Evolutionary conservation across 2,113 vertebrate species (phyloP).

Genomic region (Stictonetta naevosa): DNA sequence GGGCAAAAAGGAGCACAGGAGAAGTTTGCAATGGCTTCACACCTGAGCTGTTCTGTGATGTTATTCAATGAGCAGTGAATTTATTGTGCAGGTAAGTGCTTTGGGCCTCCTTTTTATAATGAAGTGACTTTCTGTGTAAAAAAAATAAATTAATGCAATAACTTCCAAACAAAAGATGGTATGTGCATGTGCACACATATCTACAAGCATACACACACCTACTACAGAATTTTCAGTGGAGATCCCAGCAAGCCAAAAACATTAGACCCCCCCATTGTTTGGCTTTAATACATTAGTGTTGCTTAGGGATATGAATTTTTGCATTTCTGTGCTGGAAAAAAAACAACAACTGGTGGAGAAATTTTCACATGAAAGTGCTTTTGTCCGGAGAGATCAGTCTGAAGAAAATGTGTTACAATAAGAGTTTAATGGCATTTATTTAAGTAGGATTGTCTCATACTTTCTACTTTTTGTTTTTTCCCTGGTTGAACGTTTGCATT

Average conservation of each 20-base stretch:
- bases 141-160: not conserved
- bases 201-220: not conserved
- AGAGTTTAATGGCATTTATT: conserved; percentile 14
- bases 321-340: not conserved
- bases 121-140: not conserved
- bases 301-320: conserved; percentile 18
- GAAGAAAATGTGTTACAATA: not conserved
- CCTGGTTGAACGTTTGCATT: not conserved
- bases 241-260: not conserved
- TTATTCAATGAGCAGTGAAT: not conserved
- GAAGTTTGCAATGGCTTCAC: conserved; percentile 9
- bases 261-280: not conserved
- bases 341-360: not conserved
- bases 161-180: not conserved
- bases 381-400: conserved; percentile 8
- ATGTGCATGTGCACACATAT: accelerated
- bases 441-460: not conserved
- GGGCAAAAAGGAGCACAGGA: not conserved
- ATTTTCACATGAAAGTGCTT: conserved; percentile 38
- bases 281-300: not conserved
- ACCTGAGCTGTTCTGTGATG: conserved; percentile 9
- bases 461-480: conserved; percentile 6
- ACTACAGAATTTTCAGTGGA: not conserved
- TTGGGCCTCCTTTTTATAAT: not conserved
- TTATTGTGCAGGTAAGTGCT: not conserved